Evolutionary conservation across 2,888 invertebrate genomes (phyloP), one percentile per base, ranked within the genome.

Genomic region (Baccha elongata): DNA sequence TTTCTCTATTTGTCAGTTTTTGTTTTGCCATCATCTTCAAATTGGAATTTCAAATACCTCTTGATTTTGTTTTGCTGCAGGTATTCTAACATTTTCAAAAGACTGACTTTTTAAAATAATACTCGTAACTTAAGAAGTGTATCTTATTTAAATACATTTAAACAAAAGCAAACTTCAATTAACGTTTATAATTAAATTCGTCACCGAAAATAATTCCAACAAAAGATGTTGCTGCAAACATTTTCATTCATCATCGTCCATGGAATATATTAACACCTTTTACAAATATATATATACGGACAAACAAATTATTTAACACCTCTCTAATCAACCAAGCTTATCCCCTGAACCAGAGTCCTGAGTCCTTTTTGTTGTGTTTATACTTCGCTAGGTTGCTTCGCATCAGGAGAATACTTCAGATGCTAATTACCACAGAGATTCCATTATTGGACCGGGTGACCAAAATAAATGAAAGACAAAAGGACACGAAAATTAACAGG

Each of bases 401-500:
- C 10, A 50, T 21, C 15, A 10, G 13, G 10, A 19, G 50, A 35
- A 26, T 42, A 15, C 15, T 60, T 32, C 17, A 32, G 32, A 35
- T 42, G 50, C 65, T 81, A 76, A 81, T 76, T 72, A 72, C 21
- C 75, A 71, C 53, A 48, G 53, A 48, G 52, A 5, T 71, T 67
- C 60, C 67, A 71, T n/a, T n/a, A 46, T 72, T 81, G 76, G 76
- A 37, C 62, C 40, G 50, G 78, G 67, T 78, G 72, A 73, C 72
- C 68, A 72, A 78, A 76, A 78, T 72, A 76, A 78, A 78, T 73
- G 72, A 78, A 73, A 60, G 60, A 73, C 78, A 73, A 67, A 76
- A 67, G 76, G 72, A 73, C 64, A 68, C 64, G 72, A 78, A 78
- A 83, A 83, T 83, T 78, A 78, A 44, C 75, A 73, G 83, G 83